These are phyloP conservation scores for Parauchenoglanis punctatus DNA, from an alignment of 2,797 vertebrate species.

Conservation along the genomic window DNA sequence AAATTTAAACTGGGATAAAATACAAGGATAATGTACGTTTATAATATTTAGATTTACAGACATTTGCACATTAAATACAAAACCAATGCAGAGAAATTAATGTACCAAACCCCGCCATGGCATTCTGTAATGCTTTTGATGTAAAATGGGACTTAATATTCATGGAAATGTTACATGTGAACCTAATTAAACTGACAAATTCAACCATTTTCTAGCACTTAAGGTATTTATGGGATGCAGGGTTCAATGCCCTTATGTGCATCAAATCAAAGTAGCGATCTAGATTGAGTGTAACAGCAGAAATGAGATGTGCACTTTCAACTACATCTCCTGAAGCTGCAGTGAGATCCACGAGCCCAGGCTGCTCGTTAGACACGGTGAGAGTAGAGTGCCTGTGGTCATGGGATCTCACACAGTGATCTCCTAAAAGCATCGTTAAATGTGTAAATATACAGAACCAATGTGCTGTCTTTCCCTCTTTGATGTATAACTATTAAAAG, in stretches of 20 bases:
- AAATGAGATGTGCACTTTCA: not conserved
- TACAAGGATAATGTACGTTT: not conserved
- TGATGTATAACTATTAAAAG: not conserved
- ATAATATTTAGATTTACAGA: not conserved
- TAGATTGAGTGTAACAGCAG: not conserved
- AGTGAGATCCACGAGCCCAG: slow-evolving; percentile 6
- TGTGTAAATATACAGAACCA: slow-evolving; percentile 7
- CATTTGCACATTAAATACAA: not conserved
- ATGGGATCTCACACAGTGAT: slow-evolving; percentile 2
- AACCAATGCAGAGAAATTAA: not conserved
- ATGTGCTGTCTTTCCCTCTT: not conserved
- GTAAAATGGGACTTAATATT: not conserved
- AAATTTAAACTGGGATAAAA: no score
- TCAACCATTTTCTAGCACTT: not conserved
- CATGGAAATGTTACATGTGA: not conserved
- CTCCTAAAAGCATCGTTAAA: not conserved
- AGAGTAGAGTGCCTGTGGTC: not conserved
- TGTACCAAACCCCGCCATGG: not conserved
- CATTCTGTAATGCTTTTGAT: not conserved
- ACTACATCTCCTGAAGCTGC: not conserved
- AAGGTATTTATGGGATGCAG: not conserved
- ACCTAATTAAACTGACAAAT: not conserved
- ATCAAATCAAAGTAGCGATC: not conserved
- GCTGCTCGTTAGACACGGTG: not conserved
- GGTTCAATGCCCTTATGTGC: slow-evolving; percentile 5